Base-by-base conservation (phyloP, 2,113 vertebrate genomes). In the Gnathonemus echidnorhynchus region DNA sequence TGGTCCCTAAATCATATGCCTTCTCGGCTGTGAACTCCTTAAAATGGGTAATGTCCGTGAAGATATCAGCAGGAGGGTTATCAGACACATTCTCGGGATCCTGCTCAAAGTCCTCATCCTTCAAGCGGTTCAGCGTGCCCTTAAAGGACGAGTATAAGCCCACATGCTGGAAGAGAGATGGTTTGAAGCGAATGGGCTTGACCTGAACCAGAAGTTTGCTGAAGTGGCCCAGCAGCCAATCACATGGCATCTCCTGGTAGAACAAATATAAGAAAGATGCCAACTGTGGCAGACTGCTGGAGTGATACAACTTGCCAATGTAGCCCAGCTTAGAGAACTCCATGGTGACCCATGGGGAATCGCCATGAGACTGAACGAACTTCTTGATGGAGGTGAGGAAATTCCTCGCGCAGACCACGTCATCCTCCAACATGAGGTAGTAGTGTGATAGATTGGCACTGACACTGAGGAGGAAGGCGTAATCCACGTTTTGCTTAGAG, bases 261-360 rank as follows among this genome's bases (percentile, higher is more conserved):
- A 98, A 98, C 35, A 98, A 95, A 83, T 97, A 95, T 24, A 98
- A 95, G 90, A 98, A 97, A 1, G 92, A 93, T 0, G 95, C 94
- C 89, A 98, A 93, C 21, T 91, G 95, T 49, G 96, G 94, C 24
- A 98, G 95, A 70, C 98, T 95, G 0, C 86, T 91, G 0, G 96
- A 96, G 77, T 49, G 96, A 91, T 98, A 97, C 13, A 98, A 97
- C 89, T 98, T 97, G 0, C 98, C 97, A 0, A 98, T 97, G 91
- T 96, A 96, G 17, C 97, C 97, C 45, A 98, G 95, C 84, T 93
- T 93, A 39, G 98, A 99, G 91, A 99, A 98, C 66, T 99, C 97
- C 3, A 98, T 91, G 0, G 92, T 97, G 24, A 95, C 95, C 97
- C 98, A 98, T 27, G 70, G 92, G 0, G 88, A 77, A n/a, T 91